These are phyloP conservation scores for Diaprepes abbreviatus DNA, from an alignment of 2,888 invertebrate species.

Conservation along the genomic window DNA sequence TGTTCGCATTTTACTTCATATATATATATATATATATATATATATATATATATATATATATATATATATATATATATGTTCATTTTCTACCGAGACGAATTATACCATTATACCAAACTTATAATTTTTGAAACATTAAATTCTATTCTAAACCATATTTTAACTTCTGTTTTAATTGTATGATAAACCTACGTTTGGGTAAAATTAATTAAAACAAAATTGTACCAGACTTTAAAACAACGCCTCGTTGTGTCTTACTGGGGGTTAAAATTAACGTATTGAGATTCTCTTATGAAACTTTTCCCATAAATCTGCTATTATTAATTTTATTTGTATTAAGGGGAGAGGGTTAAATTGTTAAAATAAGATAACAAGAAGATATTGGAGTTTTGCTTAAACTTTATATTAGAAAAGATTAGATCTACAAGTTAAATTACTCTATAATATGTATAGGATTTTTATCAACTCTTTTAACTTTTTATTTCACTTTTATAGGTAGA, in stretches of 20 bases:
- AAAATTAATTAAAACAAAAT: conserved; percentile 49
- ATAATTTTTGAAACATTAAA: too few species aligned
- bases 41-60: too few species aligned
- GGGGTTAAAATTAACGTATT: conserved; percentile 42
- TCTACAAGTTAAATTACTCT: too few species aligned
- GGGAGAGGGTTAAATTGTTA: conserved; percentile 25
- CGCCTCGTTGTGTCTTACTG: conserved; percentile 15
- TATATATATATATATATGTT: too few species aligned
- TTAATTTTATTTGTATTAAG: conserved; percentile 40
- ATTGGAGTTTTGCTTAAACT: background rate
- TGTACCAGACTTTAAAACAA: conserved; percentile 43
- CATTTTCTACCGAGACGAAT: too few species aligned
- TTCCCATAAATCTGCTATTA: conserved; percentile 36
- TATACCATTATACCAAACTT: too few species aligned
- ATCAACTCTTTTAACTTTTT: too few species aligned
- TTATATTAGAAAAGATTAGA: background rate
- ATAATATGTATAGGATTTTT: too few species aligned
- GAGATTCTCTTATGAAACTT: conserved; percentile 41
- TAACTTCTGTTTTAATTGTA: conserved; percentile 35
- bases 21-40: too few species aligned
- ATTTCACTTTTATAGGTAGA: too few species aligned
- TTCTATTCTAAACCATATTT: conserved; percentile 43
- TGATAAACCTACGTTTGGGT: conserved; percentile 26
- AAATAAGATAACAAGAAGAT: conserved; percentile 11
- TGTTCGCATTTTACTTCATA: too few species aligned